Conservation (phyloP, 1,140 invertebrate species). For the Grapholita molesta region DNA sequence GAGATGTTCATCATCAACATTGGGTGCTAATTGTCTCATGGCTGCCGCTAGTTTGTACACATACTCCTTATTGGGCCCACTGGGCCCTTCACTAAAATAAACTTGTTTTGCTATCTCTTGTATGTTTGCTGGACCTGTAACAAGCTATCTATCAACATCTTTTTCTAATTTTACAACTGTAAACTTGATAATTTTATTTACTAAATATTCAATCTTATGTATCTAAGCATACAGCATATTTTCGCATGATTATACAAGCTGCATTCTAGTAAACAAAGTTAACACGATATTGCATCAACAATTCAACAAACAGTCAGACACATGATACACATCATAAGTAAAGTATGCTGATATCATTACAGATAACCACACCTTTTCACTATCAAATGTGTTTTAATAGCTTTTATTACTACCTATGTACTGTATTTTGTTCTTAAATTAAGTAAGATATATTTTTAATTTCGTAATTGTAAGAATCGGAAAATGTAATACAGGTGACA, state of each 20-base stretch:
- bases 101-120: conserved; percentile 90
- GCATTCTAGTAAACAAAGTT: too few relatives aligned
- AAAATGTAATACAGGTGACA: too few relatives aligned
- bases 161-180: too few relatives aligned
- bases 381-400: background rate
- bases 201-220: background rate
- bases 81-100: conserved; percentile 84
- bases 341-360: background rate
- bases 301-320: background rate
- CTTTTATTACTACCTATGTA: background rate
- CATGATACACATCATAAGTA: background rate
- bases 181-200: background rate
- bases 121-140: conserved; percentile 83
- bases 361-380: background rate
- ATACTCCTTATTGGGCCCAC: conserved; percentile 94
- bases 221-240: background rate
- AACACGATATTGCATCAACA: background rate
- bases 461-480: too few relatives aligned
- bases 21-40: conserved; percentile 86
- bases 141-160: background rate
- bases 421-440: background rate
- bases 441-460: too few relatives aligned
- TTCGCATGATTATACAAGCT: background rate
- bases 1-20: conserved; percentile 86
- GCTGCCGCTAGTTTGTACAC: conserved; percentile 89